Evolutionary conservation across 2,888 invertebrate genomes (phyloP), one percentile per base, ranked within the genome.

Genomic region (Malthinus flaveolus): DNA sequence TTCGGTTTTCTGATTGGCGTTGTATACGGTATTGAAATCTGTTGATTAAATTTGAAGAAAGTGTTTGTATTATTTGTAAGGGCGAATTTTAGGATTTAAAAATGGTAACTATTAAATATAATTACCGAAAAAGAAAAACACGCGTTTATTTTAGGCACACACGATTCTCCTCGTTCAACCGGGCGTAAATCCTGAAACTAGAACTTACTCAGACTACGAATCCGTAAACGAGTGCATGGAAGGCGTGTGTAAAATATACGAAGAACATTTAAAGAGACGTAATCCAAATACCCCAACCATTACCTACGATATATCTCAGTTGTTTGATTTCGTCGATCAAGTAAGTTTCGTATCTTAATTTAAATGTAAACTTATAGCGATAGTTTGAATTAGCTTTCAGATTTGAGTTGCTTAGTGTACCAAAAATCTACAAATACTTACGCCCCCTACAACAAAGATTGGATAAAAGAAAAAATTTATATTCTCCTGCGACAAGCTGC

Each of bases 401-500:
- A 99, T 76, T 84, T 99, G 48, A 95, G 95, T 69, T 97, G 98
- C 74, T 81, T 99, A 60, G 98, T 99, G 62, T 97, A 95, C 78
- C 94, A 97, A 80, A 96, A 96, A 76, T 90, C 92, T 6, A 93
- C 93, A 37, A 95, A 95, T 73, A 95, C 95, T 0, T 99, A 99
- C 73, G 94, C 95, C 1, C 99, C 99, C 0, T 97, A 97, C 81
- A 97, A 97, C 78, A 98, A 98, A 81, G 97, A 96, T 72, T 99
- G 97, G 97, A 95, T 99, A 57, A 99, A 99, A 79, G 97, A 99
- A 77, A 97, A 98, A 78, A 97, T 99, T 64, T 98, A 97, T 75
- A 91, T 97, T 3, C 81, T 98, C 70, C 81, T 98, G 63, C 89
- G 95, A 67, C 95, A 97, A 79, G 97, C 97, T 0, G 91, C 93